phyloP scores from a whole-genome alignment of 2,113 vertebrate species.

The Burhinus bistriatus region DNA sequence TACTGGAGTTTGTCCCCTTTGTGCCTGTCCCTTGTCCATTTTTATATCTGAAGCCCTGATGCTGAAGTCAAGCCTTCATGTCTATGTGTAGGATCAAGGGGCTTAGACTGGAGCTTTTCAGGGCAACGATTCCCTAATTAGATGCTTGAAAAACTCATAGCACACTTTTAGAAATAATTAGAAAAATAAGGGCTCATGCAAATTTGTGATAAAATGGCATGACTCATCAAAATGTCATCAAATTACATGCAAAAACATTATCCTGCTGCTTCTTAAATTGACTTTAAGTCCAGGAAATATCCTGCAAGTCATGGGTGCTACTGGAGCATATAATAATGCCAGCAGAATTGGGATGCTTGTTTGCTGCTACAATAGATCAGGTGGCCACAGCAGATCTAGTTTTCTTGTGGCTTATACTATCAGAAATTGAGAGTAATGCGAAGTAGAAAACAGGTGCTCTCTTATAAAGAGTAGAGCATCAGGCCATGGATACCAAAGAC shows the following conservation, averaged over 20 bases:
- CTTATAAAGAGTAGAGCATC: background rate
- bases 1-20: background rate
- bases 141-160: background rate
- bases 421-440: background rate
- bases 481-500: background rate
- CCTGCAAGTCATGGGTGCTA: background rate
- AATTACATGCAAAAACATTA: background rate
- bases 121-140: background rate
- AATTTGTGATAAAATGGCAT: background rate
- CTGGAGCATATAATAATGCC: background rate
- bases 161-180: background rate
- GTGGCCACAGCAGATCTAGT: background rate
- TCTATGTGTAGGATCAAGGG: background rate
- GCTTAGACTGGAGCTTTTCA: background rate
- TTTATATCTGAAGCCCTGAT: background rate
- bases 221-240: conserved; percentile 29
- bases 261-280: background rate
- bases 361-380: background rate
- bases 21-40: background rate
- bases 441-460: background rate
- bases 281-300: background rate
- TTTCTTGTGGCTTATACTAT: background rate
- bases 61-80: background rate
- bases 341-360: background rate
- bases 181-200: background rate